A percentile compares a stretch with the other conserved stretches of the same genome.
Evolutionary conservation across 2,888 invertebrate species (phyloP).

Genomic region (Pilophorus perplexus): DNA sequence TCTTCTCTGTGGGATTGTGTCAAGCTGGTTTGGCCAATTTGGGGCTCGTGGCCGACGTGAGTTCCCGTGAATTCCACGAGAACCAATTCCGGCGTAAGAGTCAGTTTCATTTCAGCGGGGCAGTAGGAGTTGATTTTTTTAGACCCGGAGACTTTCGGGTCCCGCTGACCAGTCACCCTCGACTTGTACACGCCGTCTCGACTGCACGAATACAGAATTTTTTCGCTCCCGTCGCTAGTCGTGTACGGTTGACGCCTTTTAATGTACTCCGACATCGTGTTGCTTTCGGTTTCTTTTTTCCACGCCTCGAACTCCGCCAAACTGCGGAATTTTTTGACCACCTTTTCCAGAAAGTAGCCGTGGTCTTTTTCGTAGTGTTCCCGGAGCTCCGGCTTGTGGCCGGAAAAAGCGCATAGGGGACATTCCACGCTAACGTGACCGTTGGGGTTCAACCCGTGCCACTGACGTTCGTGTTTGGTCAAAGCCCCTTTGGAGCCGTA

Average conservation of each 20-base stretch:
- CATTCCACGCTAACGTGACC: not conserved
- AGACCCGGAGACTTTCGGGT: not conserved
- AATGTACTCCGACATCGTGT: not conserved
- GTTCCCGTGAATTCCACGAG: not conserved
- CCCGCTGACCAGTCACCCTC: not conserved
- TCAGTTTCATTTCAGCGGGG: not conserved
- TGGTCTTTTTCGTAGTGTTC: not conserved
- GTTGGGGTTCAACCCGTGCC: not conserved
- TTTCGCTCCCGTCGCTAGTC: not conserved
- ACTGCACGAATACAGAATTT: not conserved
- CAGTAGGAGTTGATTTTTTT: not conserved
- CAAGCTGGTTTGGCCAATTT: not conserved
- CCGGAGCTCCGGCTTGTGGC: not conserved
- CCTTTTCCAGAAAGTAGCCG: not conserved
- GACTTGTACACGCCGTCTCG: not conserved
- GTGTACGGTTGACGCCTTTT: not conserved
- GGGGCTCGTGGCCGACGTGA: not conserved
- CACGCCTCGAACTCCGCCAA: not conserved
- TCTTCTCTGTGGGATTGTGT: not conserved
- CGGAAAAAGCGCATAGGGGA: not conserved
- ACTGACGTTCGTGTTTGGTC: not conserved
- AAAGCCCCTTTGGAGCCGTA: not conserved
- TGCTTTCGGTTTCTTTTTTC: not conserved
- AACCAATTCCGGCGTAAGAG: not conserved
- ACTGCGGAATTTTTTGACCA: not conserved